Evolutionary conservation across 2,888 invertebrate species (phyloP), one percentile per base, ranked within the genome.

Genomic region (Melanophora roralis): DNA sequence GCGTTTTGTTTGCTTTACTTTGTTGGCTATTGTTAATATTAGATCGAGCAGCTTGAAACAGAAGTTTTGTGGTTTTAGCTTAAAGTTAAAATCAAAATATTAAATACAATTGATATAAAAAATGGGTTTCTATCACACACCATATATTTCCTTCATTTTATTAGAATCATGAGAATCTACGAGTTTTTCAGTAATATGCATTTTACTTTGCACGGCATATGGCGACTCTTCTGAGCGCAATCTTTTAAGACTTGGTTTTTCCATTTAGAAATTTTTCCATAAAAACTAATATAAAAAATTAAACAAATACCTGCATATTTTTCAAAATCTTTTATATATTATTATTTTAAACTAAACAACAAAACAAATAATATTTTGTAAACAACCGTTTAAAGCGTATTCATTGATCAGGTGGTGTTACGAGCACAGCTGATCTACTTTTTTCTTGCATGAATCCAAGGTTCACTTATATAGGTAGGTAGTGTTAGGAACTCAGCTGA

Each of bases 131-230:
- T 38, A 5, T 11, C 6, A n/a, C 47, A 79, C 82, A 88, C 87
- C 86, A 36, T 87, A 84, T 2, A 87, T 83, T 36, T 84, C 81
- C 55, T 83, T 84, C 86, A 87, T 86, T 83, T 86, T 87, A 2
- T 77, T 81, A 0, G 76, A 68, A 57, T 87, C 84, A 4, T 79
- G 81, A 0, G 81, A 73, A 11, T 86, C 83, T 9, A 76, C 69
- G 0, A 86, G 74, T 51, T 84, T 86, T 19, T 88, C 83, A 72
- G 82, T 86, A 0, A 88, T 84, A 59, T 83, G 83, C 12, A 86
- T 80, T 74, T 87, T 87, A 0, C 72, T 79, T 65, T 87, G 84
- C 4, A 82, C 47, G 6, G 34, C 40, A 21, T 69, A 82, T n/a
- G 74, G 80, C 7, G 81, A 83, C 8, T 84, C 85, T 0, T 83